phyloP scores from a whole-genome alignment of 2,797 vertebrate species.

The Parambassis ranga region DNA sequence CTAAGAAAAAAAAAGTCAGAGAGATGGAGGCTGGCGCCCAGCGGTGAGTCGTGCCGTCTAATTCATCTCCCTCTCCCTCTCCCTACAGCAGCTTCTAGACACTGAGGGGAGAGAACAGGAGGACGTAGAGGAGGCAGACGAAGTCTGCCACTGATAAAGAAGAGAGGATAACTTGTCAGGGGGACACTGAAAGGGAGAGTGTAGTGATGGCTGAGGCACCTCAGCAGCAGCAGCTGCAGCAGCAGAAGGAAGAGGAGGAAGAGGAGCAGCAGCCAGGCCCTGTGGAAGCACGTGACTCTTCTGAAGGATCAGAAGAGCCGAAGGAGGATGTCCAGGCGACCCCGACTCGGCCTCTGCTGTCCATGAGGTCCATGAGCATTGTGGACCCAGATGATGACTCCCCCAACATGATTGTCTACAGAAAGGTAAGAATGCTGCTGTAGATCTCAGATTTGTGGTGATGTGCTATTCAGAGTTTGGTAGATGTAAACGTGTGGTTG shows the following conservation, averaged over 20 bases:
- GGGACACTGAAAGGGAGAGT: conserved; percentile 9
- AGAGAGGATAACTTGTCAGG: conserved; percentile 34
- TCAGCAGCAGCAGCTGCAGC: conserved; percentile 43
- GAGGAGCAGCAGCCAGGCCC: conserved; percentile 25
- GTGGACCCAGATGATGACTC: conserved; percentile 90
- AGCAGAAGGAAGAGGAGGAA: conserved; percentile 18
- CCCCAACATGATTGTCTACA: conserved; percentile 98
- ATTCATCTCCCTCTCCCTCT: conserved; percentile 38
- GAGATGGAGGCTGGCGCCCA: conserved; percentile 25
- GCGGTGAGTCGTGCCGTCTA: conserved; percentile 21
- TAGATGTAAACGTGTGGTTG: too few species aligned
- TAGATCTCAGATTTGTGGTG: neutral
- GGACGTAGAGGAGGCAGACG: conserved; percentile 17
- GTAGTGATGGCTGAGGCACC: conserved; percentile 68
- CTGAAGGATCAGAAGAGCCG: conserved; percentile 32
- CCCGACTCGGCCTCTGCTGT: conserved; percentile 54
- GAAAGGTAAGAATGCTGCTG: conserved; percentile 85
- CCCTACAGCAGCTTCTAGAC: conserved; percentile 15
- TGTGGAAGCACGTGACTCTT: conserved; percentile 22
- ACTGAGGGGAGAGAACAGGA: conserved; percentile 22
- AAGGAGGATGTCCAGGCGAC: conserved; percentile 30
- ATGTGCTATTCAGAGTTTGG: neutral
- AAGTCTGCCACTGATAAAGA: conserved; percentile 19
- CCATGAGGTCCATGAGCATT: conserved; percentile 73
- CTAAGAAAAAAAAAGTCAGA: neutral